Percentiles rank a stretch among this genome's conserved stretches.
phyloP scores from a whole-genome alignment of 1,140 invertebrate species.

The Drosophila tsacasi region DNA sequence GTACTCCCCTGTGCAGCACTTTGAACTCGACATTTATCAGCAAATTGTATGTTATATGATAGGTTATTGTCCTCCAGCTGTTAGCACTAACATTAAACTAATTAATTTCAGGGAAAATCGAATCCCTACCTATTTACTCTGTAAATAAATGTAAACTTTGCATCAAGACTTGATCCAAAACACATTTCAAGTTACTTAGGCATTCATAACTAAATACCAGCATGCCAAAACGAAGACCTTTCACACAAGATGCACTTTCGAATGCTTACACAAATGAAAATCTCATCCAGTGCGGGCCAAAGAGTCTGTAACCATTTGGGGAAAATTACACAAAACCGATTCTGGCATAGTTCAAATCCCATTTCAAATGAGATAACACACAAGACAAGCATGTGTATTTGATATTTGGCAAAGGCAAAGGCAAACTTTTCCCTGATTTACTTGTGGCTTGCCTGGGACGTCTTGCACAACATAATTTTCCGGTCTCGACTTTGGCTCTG shows the following conservation, averaged over 20 bases:
- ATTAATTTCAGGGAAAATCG: not conserved
- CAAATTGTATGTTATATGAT: not conserved
- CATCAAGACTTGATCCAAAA: not conserved
- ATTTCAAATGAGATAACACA: constrained; percentile 40
- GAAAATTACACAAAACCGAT: constrained; percentile 39
- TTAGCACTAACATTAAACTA: not conserved
- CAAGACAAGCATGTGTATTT: constrained; percentile 19
- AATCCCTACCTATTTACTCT: not conserved
- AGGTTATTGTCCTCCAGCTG: not conserved
- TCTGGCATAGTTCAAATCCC: constrained; percentile 39
- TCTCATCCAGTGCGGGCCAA: constrained; percentile 7
- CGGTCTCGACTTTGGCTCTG: constrained; percentile 12
- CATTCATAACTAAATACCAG: constrained; percentile 4
- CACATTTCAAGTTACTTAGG: not conserved
- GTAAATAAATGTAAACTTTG: not conserved
- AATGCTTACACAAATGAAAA: constrained; percentile 7
- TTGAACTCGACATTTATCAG: not conserved
- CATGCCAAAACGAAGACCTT: not conserved
- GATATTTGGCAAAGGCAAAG: constrained; percentile 33
- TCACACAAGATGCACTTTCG: not conserved
- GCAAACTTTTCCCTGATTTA: constrained; percentile 43
- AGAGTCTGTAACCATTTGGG: constrained; percentile 22
- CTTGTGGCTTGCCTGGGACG: constrained; percentile 18
- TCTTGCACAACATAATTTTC: constrained; percentile 44
- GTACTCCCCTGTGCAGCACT: not conserved